Conservation (phyloP, 2,888 invertebrate genomes). For the Aelia acuminata region DNA sequence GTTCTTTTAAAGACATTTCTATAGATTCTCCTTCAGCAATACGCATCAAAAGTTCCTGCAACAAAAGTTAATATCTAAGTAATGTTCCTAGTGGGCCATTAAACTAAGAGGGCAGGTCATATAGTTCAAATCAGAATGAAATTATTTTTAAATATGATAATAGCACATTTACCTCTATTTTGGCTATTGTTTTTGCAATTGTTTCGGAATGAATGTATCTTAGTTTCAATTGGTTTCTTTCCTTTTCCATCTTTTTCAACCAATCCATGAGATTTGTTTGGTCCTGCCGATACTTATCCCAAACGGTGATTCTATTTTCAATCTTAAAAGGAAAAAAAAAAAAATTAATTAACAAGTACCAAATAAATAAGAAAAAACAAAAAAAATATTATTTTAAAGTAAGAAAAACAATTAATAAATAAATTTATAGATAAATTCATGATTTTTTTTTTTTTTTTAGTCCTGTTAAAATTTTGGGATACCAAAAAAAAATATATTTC, state of each 20-base stretch:
- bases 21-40: conserved; percentile 80
- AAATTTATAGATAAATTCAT: not conserved
- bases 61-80: not conserved
- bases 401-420: too few species aligned
- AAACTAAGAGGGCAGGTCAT: not conserved
- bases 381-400: not conserved
- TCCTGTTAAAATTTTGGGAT: too few species aligned
- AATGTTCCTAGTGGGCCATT: not conserved
- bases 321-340: conserved; percentile 68
- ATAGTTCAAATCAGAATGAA: too few species aligned
- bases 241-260: conserved; percentile 85
- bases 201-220: conserved; percentile 85
- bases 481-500: too few species aligned
- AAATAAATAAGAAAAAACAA: not conserved
- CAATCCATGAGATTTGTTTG: conserved; percentile 81
- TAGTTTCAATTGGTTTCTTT: conserved; percentile 82
- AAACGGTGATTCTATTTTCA: conserved; percentile 79
- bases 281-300: conserved; percentile 84
- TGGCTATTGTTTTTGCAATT: conserved; percentile 78
- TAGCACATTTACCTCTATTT: conserved; percentile 73
- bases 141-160: too few species aligned
- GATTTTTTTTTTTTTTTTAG: not conserved
- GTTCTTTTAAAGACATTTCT: conserved; percentile 75
- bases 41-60: conserved; percentile 74
- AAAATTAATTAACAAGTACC: not conserved